Conservation (phyloP, 2,888 invertebrate species). For the Polyommatus icarus region DNA sequence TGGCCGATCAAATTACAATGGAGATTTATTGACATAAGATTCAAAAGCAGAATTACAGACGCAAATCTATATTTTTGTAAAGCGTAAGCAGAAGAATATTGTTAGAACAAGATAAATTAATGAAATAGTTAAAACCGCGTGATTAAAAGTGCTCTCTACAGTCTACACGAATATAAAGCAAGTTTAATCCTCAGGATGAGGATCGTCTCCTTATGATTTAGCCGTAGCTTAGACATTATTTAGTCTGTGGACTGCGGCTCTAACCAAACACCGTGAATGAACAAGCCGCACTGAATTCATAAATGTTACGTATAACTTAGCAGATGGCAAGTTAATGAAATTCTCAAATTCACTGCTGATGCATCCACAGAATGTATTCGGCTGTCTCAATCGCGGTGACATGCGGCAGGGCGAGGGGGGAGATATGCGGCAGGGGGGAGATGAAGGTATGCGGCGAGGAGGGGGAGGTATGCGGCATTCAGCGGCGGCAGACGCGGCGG, state of each 20-base stretch:
- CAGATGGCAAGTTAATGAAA: constrained; percentile 5
- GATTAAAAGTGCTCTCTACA: too few relatives aligned
- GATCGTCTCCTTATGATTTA: too few relatives aligned
- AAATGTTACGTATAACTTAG: background rate
- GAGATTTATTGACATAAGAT: too few relatives aligned
- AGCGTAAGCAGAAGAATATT: too few relatives aligned
- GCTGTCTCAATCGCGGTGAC: constrained; percentile 5
- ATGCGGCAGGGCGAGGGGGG: background rate
- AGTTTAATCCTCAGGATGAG: too few relatives aligned
- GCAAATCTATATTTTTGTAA: too few relatives aligned
- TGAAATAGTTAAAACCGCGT: too few relatives aligned
- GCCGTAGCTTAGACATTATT: too few relatives aligned
- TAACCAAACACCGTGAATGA: background rate
- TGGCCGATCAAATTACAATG: too few relatives aligned
- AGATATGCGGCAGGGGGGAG: background rate
- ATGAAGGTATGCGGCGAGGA: background rate
- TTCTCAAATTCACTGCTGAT: background rate
- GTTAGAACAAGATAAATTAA: too few relatives aligned
- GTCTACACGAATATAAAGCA: too few relatives aligned
- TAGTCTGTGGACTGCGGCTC: background rate
- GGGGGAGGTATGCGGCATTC: constrained; percentile 24
- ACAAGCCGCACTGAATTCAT: background rate
- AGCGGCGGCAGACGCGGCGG: constrained; percentile 33
- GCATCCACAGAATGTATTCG: constrained; percentile 1
- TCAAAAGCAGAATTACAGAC: too few relatives aligned